Conservation (phyloP, 2,113 vertebrate genomes). For the Mesoclemmys tuberculata region DNA sequence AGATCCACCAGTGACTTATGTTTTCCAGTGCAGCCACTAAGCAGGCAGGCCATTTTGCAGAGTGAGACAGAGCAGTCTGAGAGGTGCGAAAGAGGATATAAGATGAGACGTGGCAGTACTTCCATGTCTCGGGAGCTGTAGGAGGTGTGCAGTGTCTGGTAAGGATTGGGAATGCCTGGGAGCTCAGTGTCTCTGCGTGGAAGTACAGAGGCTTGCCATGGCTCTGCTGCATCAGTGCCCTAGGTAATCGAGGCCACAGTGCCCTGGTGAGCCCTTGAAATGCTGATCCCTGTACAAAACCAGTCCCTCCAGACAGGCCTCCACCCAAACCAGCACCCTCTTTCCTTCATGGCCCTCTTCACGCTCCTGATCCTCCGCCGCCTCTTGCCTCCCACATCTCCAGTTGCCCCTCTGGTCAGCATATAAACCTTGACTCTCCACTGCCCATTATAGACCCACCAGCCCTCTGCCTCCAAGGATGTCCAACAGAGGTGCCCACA, state of each 20-base stretch:
- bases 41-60: no score
- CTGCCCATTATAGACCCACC: accelerated
- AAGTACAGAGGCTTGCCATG: background rate
- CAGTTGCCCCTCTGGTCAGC: background rate
- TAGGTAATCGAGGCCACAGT: background rate
- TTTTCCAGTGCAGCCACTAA: no score
- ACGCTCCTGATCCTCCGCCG: no score
- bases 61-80: no score
- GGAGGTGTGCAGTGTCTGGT: no score
- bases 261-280: background rate
- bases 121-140: background rate
- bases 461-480: background rate
- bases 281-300: accelerated
- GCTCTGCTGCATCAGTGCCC: background rate
- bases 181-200: no score
- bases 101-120: no score
- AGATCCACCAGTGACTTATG: no score
- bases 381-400: background rate
- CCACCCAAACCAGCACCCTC: background rate
- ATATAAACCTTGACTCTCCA: accelerated
- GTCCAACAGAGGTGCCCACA: background rate
- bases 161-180: no score
- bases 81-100: no score
- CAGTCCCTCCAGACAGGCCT: background rate
- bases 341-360: background rate